Base-by-base conservation (phyloP, 2,888 invertebrate species). In the Thumatha senex region DNA sequence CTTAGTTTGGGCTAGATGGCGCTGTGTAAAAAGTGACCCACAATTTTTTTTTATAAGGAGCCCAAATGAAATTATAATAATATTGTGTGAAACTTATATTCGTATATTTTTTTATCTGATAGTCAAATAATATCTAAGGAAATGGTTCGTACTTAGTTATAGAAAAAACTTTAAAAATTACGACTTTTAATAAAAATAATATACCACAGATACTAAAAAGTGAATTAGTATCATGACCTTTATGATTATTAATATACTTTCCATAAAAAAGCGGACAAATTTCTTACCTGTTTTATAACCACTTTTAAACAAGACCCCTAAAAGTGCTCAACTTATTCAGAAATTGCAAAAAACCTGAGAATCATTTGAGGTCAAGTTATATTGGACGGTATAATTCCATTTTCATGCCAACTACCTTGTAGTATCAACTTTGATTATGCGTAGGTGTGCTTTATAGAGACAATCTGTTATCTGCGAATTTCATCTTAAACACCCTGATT, bases 361-460 rank as follows among this genome's bases (percentile, higher is more conserved):
- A 45, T 44, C 13, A n/a, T 42, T 24, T 46, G 0, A 36, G 51
- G n/a, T 38, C 64, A 58, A 51, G 7, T 45, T 53, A 46, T 35
- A 34, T 46, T 55, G 54, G 66, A 7, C 43, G 9, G n/a, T 31
- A 52, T 40, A 63, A 54, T 61, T 59, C 64, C 56, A 67, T 62
- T 67, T 67, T 59, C 48, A 56, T 58, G 63, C 48, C 56, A 58
- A 64, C 54, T 56, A 56, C 58, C 58, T 56, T 51, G 47, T 56
- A 50, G 51, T 52, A 38, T 58, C 67, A 62, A 64, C 67, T 67
- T 58, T 51, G 55, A 48, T 40, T 46, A 15, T 56, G 67, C 65
- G 67, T 67, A 54, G 67, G 67, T 59, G 67, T 58, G 56, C 39
- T 52, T 66, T 58, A 63, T 58, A 42, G 36, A 49, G 38, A 52